Evolutionary conservation across 2,888 invertebrate species (phyloP).

Genomic region (Thelaira solivaga): DNA sequence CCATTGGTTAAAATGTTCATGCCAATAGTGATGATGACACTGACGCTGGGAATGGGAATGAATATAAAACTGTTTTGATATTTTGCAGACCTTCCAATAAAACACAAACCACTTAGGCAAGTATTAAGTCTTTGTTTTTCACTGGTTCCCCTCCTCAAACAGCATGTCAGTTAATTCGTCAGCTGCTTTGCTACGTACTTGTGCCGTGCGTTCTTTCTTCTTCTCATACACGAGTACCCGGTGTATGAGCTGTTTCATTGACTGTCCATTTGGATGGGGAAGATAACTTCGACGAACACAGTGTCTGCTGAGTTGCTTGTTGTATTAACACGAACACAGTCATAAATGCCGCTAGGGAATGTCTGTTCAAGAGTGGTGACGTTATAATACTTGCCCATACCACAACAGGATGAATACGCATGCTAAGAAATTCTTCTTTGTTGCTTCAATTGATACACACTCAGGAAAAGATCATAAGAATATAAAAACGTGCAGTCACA

Average conservation of each 20-base stretch:
- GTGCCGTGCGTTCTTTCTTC: constrained; percentile 19
- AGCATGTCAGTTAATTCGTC: neutral
- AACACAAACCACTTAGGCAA: constrained; percentile 46
- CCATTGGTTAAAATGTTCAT: constrained; percentile 29
- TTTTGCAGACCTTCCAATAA: constrained; percentile 46
- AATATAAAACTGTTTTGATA: constrained; percentile 39
- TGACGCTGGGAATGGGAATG: constrained; percentile 46
- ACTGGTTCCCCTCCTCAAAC: neutral
- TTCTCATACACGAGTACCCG: too few species aligned
- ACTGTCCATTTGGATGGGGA: constrained; percentile 11
- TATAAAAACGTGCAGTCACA: neutral
- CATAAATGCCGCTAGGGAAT: constrained; percentile 57
- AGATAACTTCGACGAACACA: constrained; percentile 32
- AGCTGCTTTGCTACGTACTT: constrained; percentile 14
- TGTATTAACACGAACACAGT: constrained; percentile 51
- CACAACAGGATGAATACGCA: constrained; percentile 26
- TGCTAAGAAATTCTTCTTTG: constrained; percentile 46
- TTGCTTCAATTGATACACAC: constrained; percentile 17
- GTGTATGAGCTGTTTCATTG: constrained; percentile 1
- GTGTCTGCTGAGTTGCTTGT: constrained; percentile 41
- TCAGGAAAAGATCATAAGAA: constrained; percentile 18
- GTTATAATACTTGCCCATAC: constrained; percentile 21
- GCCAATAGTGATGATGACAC: constrained; percentile 16
- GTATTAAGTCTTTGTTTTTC: constrained; percentile 25
- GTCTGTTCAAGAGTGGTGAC: constrained; percentile 46